A percentile compares a stretch with the other conserved stretches of the same genome.
Conservation (phyloP, 37 sponge, comb jelly and placozoan species). For the Chondrilla cf. caribensis region DNA sequence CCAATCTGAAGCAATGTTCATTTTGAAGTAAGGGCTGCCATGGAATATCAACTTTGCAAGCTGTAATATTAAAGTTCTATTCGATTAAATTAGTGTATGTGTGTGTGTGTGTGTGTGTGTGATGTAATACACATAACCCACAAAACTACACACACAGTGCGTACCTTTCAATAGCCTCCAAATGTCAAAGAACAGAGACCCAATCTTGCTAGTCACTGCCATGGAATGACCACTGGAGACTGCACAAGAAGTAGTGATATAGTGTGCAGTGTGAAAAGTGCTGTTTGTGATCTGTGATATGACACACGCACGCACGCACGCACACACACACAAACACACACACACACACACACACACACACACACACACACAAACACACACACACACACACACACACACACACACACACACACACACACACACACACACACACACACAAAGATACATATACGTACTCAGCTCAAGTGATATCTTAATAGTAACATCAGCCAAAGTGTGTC, state of each 20-base stretch:
- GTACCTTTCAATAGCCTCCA: constrained; percentile 7
- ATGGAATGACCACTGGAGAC: not conserved
- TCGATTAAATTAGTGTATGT: not conserved
- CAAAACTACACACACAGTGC: not conserved
- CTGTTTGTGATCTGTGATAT: too few relatives aligned
- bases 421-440: not conserved
- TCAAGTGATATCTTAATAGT: too few relatives aligned
- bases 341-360: not conserved
- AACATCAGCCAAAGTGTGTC: too few relatives aligned
- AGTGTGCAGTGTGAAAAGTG: too few relatives aligned
- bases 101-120: not conserved
- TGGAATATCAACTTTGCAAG: too few relatives aligned
- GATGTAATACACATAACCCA: not conserved
- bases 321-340: constrained; percentile 27
- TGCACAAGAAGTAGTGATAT: not conserved
- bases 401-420: constrained; percentile 24
- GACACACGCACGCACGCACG: constrained; percentile 17
- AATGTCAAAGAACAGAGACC: not conserved
- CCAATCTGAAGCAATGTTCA: too few relatives aligned
- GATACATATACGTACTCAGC: too few relatives aligned
- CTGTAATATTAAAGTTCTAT: not conserved
- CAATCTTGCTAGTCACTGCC: not conserved
- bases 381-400: constrained; percentile 29
- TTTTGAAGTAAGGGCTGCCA: too few relatives aligned
- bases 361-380: not conserved